Percentiles rank a stretch among this genome's conserved stretches.
Evolutionary conservation across 2,888 invertebrate species (phyloP).

Genomic region (Oasisia sp.): DNA sequence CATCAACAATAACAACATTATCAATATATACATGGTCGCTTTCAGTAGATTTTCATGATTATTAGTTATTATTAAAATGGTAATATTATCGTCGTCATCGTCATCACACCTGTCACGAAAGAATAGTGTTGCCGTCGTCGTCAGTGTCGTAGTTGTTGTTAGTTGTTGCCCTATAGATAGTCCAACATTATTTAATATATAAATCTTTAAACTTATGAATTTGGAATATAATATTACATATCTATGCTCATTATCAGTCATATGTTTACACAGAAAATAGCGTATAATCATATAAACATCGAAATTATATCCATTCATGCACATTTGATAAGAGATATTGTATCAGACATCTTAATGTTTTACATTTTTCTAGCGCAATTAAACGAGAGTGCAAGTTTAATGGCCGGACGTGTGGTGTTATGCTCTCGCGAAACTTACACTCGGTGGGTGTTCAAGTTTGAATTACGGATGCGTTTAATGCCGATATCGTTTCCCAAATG

Average conservation of each 20-base stretch:
- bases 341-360: background rate
- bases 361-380: background rate
- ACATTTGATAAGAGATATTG: background rate
- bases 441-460: background rate
- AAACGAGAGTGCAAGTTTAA: slow-evolving; percentile 11
- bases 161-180: background rate
- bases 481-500: background rate
- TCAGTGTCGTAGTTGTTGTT: too few relatives aligned
- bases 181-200: background rate
- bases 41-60: too few relatives aligned
- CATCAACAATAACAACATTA: too few relatives aligned
- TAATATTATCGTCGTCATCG: too few relatives aligned
- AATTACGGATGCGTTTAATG: background rate
- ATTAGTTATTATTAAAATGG: too few relatives aligned
- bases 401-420: background rate
- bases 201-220: background rate
- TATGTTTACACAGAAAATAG: background rate
- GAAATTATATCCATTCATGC: background rate
- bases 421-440: background rate
- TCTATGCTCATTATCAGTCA: too few relatives aligned
- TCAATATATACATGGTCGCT: too few relatives aligned
- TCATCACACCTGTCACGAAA: too few relatives aligned
- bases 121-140: too few relatives aligned
- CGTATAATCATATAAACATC: background rate
- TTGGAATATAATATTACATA: too few relatives aligned